Evolutionary conservation across 2,888 invertebrate genomes (phyloP), one percentile per base, ranked within the genome.

Genomic region (Eulithis prunata): DNA sequence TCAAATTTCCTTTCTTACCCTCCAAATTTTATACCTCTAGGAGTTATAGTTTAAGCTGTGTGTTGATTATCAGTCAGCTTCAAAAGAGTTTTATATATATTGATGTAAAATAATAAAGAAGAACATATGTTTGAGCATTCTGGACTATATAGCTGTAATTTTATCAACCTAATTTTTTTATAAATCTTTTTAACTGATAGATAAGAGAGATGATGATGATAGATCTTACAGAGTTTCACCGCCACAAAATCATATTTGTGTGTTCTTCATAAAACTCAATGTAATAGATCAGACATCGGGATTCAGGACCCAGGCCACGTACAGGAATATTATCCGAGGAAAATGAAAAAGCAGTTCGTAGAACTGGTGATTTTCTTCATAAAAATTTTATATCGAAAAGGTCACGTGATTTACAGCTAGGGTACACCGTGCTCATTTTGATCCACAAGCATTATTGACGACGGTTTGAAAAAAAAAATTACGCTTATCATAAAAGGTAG

Each of bases 301-400:
- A 64, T 43, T 67, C 38, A 12, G 28, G n/a, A 64, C 36, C 32
- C 68, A 3, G 12, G 51, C 28, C 64, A 68, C 68, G 68, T 64
- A 38, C 68, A 14, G 11, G 54, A 55, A 59, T 52, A 59, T 62
- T 51, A 60, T 68, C 28, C 51, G 36, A 41, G 14, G 49, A 57
- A 61, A 58, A 64, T 64, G 60, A 57, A 58, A 68, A 61, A 58
- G 61, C 43, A 61, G 51, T 54, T 52, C 57, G 49, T 8, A 13
- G 51, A 64, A 54, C 64, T 61, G 61, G 51, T 64, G 64, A 68
- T 68, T 64, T 61, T 45, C 57, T 61, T 64, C 62, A 62, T 68
- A 64, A 68, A 68, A 64, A 46, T 21, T 52, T 64, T 47, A 64
- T 68, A 53, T 60, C 38, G n/a, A 3, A n/a, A 21, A 64, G 46